Conservation (phyloP, 2,797 vertebrate species). For the Octomys mimax region DNA sequence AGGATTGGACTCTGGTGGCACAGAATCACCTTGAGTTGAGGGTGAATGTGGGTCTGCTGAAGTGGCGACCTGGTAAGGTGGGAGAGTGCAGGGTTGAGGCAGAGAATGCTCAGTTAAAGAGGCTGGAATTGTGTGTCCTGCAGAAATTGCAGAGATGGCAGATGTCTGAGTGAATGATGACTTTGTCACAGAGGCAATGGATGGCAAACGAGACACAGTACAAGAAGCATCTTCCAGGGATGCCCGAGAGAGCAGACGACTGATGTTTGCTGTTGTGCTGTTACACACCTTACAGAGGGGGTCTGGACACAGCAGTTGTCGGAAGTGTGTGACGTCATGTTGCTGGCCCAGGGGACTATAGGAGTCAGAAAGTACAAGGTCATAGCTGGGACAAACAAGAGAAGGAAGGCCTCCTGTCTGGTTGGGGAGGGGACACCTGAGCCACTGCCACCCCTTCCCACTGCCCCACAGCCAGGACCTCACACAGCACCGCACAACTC, state of each 20-base stretch:
- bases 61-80: neutral
- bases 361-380: constrained; percentile 15
- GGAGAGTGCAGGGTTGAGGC: neutral
- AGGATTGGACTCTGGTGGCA: neutral
- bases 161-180: neutral
- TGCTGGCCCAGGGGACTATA: neutral
- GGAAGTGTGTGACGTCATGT: neutral
- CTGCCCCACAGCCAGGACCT: neutral
- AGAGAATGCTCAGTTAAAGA: neutral
- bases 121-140: neutral
- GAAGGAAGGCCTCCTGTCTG: neutral
- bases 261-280: neutral
- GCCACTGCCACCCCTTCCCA: neutral
- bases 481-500: neutral
- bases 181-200: neutral
- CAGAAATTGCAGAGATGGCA: neutral
- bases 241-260: neutral
- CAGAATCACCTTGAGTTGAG: neutral
- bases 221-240: neutral
- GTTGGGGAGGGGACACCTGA: rapidly evolving
- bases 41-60: neutral
- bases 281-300: constrained; percentile 58
- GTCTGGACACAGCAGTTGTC: constrained; percentile 42
- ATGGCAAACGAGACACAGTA: neutral
- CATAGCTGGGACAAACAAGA: neutral